Evolutionary conservation across 2,888 invertebrate genomes (phyloP).

Genomic region (Trichogramma evanescens): DNA sequence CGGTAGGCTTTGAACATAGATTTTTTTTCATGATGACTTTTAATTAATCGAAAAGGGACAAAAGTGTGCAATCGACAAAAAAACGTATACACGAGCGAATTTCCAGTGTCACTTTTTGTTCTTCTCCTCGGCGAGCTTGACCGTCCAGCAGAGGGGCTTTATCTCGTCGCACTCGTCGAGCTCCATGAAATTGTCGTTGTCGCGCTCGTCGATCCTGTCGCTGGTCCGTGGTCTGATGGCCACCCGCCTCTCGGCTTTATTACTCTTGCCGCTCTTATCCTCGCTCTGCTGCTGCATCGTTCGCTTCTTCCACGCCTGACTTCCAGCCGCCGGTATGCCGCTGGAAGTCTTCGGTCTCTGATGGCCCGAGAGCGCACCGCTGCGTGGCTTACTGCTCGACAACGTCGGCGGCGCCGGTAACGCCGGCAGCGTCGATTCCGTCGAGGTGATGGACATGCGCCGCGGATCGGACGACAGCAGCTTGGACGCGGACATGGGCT

Average conservation of each 20-base stretch:
- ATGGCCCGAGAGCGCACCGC: neutral
- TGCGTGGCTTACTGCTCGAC: neutral
- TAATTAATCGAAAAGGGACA: no score
- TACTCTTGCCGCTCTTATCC: neutral
- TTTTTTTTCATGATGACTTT: no score
- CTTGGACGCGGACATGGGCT: neutral
- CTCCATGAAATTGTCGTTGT: neutral
- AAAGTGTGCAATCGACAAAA: no score
- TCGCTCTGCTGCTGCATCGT: neutral
- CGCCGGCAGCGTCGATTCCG: neutral
- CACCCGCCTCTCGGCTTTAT: neutral
- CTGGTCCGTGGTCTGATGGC: neutral
- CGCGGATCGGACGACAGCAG: neutral
- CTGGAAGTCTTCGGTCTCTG: conserved; percentile 15
- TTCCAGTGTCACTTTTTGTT: neutral
- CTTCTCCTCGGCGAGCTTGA: neutral
- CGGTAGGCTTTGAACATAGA: no score
- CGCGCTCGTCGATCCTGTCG: neutral
- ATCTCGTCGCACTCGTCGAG: neutral
- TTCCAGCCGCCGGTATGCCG: neutral
- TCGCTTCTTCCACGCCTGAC: neutral
- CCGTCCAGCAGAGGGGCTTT: neutral
- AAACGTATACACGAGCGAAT: no score
- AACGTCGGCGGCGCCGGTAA: neutral
- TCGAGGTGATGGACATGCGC: neutral